These are phyloP conservation scores for Muschampia plurimacula DNA, from an alignment of 2,888 invertebrate genomes.

Conservation along the genomic window DNA sequence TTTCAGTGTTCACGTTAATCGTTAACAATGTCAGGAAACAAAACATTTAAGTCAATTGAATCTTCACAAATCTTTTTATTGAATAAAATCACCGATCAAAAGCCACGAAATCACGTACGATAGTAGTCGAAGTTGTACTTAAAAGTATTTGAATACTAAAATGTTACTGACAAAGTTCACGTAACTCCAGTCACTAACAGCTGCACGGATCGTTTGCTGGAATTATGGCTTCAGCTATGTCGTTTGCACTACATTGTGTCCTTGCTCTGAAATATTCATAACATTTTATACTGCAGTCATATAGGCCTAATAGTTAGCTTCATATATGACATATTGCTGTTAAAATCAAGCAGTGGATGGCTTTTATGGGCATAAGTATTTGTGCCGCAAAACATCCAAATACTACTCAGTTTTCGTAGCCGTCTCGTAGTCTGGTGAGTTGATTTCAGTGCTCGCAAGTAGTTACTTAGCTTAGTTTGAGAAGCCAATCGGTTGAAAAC, in stretches of 20 bases:
- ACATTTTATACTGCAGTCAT: conserved; percentile 32
- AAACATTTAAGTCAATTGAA: no score
- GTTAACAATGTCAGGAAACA: no score
- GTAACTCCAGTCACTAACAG: conserved; percentile 33
- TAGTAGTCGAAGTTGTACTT: neutral
- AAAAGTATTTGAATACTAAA: conserved; percentile 16
- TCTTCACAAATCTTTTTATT: neutral
- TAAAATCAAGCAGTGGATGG: neutral
- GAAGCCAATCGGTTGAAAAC: no score
- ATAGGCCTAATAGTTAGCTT: neutral
- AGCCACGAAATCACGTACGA: neutral
- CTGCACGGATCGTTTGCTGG: conserved; percentile 35
- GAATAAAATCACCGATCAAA: neutral
- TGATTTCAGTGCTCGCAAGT: no score
- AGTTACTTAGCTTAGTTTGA: no score
- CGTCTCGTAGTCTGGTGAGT: no score
- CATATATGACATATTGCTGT: neutral
- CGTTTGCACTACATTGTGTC: conserved; percentile 33
- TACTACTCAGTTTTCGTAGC: no score
- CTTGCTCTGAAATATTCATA: conserved; percentile 34
- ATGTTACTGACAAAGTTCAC: conserved; percentile 29
- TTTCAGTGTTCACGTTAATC: no score
- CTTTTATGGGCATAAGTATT: no score
- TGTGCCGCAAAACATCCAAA: no score
- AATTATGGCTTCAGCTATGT: conserved; percentile 36